Percentiles rank a stretch among this genome's conserved stretches.
These are phyloP conservation scores for Drosophila tropicalis DNA, from an alignment of 1,140 invertebrate species.

Conservation along the genomic window DNA sequence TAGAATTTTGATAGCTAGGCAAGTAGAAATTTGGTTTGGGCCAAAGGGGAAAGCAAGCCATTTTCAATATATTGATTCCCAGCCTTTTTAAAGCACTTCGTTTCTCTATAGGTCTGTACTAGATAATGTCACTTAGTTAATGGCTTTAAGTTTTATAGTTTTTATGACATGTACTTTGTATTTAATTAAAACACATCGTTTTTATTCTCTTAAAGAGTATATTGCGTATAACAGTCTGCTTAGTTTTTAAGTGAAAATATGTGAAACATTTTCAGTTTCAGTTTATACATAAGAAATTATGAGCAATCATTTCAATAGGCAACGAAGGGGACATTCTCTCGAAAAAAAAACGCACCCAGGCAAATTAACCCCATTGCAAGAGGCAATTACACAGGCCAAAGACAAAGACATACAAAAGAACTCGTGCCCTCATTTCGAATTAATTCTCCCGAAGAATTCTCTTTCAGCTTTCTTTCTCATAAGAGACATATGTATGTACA, in stretches of 20 bases:
- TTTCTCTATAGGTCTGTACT: no score
- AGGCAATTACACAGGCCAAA: conserved; percentile 3
- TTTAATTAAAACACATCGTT: no score
- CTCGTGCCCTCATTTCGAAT: conserved; percentile 45
- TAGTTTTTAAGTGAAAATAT: background rate
- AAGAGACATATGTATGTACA: conserved; percentile 14
- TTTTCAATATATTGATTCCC: no score
- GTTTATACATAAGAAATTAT: background rate
- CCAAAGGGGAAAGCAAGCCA: no score
- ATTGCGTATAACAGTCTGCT: background rate
- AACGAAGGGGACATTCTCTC: background rate
- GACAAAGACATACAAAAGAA: conserved; percentile 21
- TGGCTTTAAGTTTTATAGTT: no score
- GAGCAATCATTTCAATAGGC: background rate
- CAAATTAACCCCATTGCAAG: conserved; percentile 42
- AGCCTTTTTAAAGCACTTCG: no score
- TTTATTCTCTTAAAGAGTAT: no score
- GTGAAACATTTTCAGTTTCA: background rate
- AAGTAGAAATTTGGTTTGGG: no score
- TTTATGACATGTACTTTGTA: background rate
- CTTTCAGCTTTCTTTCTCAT: conserved; percentile 45
- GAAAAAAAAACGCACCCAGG: conserved; percentile 14
- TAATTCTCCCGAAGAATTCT: conserved; percentile 23
- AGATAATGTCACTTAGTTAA: no score
- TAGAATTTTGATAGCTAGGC: no score